These are phyloP conservation scores for Hemicordylus capensis DNA, from an alignment of 2,113 vertebrate genomes.

Conservation along the genomic window DNA sequence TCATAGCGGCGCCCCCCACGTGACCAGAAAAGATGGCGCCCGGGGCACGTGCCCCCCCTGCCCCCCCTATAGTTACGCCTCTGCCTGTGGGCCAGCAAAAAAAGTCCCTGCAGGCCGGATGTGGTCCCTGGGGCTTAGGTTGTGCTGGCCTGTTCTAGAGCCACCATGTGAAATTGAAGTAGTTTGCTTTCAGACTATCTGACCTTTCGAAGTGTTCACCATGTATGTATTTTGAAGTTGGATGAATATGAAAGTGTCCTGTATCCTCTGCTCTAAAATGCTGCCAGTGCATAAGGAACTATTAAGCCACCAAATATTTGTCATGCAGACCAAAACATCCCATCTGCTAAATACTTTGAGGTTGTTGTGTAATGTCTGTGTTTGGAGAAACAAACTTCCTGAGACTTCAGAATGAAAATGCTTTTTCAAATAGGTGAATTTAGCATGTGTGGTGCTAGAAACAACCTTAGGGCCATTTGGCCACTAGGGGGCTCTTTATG, in stretches of 20 bases:
- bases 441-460: neutral
- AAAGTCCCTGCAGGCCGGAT: too few relatives aligned
- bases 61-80: too few relatives aligned
- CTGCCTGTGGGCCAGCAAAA: too few relatives aligned
- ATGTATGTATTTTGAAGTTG: neutral
- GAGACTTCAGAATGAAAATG: neutral
- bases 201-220: neutral
- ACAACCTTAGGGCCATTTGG: conserved; percentile 11
- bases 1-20: too few relatives aligned
- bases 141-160: too few relatives aligned
- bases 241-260: neutral
- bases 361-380: too few relatives aligned
- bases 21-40: too few relatives aligned
- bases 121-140: too few relatives aligned
- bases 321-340: neutral
- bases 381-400: neutral
- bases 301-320: neutral
- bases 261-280: neutral
- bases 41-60: too few relatives aligned
- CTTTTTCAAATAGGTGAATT: neutral
- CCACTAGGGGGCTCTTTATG: conserved; percentile 52
- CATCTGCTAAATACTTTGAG: neutral
- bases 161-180: neutral
- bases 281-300: neutral
- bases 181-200: neutral